A percentile compares a stretch with the other conserved stretches of the same genome.
Conservation (phyloP, 2,797 vertebrate species). For the Brachyalestes nurse region DNA sequence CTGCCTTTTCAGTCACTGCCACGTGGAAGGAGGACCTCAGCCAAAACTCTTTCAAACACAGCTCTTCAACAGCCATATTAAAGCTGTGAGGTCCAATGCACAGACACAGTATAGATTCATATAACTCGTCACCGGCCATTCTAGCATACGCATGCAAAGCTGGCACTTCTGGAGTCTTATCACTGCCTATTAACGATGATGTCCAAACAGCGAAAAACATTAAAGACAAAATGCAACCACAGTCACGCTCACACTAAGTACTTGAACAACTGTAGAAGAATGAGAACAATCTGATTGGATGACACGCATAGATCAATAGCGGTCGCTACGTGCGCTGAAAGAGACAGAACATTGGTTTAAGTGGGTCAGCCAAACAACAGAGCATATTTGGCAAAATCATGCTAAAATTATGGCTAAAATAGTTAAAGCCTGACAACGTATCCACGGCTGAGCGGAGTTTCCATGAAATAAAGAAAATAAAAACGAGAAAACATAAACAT, state of each 20-base stretch:
- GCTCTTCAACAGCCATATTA: conserved; percentile 65
- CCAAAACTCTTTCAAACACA: conserved; percentile 75
- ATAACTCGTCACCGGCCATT: conserved; percentile 1
- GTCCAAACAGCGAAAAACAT: background rate
- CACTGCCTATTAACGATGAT: background rate
- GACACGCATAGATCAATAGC: background rate
- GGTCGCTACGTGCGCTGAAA: background rate
- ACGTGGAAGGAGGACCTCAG: conserved; percentile 78
- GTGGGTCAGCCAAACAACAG: background rate
- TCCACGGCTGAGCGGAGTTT: background rate
- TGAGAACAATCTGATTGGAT: background rate
- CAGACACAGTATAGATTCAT: conserved; percentile 33
- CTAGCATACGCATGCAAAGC: no score
- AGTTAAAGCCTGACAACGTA: background rate
- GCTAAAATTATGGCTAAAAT: background rate
- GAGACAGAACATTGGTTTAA: background rate
- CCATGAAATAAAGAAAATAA: background rate
- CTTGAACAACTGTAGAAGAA: background rate
- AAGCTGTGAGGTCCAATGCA: conserved; percentile 58
- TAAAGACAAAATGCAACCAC: background rate
- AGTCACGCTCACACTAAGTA: background rate
- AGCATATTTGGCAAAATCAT: background rate
- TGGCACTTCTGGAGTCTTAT: background rate
- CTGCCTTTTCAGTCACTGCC: conserved; percentile 71
- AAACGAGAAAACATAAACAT: background rate